Evolutionary conservation across 2,797 vertebrate species (phyloP).

Genomic region (Pempheris klunzingeri): DNA sequence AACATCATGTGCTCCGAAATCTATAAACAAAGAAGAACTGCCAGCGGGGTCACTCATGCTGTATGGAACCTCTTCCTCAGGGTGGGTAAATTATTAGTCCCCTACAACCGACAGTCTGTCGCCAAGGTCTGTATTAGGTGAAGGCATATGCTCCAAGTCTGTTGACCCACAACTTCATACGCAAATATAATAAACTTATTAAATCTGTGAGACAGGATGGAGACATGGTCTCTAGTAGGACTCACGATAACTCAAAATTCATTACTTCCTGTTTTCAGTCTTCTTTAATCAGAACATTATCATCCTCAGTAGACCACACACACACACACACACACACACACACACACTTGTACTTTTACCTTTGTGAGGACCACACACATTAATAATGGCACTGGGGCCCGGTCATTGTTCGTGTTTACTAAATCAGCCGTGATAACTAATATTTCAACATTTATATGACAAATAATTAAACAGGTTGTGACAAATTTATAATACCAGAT

Average conservation of each 20-base stretch:
- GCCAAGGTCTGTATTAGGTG: neutral
- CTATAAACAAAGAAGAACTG: neutral
- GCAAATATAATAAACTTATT: neutral
- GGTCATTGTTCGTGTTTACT: too few relatives aligned
- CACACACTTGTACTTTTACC: too few relatives aligned
- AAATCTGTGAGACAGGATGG: too few relatives aligned
- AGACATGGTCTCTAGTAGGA: neutral
- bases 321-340: neutral
- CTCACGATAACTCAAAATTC: neutral
- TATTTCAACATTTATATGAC: too few relatives aligned
- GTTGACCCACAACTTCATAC: neutral
- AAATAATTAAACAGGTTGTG: neutral
- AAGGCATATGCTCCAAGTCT: neutral
- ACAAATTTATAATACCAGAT: too few relatives aligned
- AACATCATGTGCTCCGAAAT: slow-evolving; percentile 2
- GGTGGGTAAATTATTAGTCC: neutral
- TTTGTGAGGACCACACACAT: too few relatives aligned
- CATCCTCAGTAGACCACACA: neutral
- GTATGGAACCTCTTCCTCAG: neutral
- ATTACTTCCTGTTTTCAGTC: neutral
- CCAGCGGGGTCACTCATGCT: neutral
- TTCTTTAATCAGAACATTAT: neutral
- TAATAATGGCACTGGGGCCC: neutral
- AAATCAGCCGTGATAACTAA: too few relatives aligned
- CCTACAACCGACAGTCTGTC: neutral